phyloP scores from a whole-genome alignment of 2,797 vertebrate genomes.

The Catamblyrhynchus diadema region DNA sequence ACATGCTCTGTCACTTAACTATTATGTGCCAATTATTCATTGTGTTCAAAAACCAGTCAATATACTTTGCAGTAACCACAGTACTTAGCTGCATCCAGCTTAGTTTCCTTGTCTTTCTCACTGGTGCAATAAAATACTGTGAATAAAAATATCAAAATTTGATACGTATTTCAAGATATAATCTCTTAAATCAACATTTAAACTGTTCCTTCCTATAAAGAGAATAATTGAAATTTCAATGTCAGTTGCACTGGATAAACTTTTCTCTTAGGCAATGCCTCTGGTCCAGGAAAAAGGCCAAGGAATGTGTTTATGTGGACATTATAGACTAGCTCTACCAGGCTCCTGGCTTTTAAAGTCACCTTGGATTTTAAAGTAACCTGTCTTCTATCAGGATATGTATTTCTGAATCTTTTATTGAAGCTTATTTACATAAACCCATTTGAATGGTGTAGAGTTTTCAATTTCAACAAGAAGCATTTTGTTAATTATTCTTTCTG shows the following conservation, averaged over 20 bases:
- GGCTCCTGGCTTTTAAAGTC: background rate
- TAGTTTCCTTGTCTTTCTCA: background rate
- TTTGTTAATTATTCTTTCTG: background rate
- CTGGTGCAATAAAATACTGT: background rate
- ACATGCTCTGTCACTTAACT: background rate
- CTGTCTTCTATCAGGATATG: background rate
- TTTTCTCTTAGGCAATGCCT: background rate
- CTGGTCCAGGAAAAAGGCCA: background rate
- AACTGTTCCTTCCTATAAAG: background rate
- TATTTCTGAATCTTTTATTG: background rate
- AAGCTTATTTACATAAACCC: background rate
- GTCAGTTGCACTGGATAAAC: background rate
- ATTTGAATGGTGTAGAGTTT: background rate
- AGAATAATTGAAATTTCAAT: background rate
- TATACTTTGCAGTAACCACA: background rate
- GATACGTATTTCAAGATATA: background rate
- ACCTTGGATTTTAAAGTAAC: background rate
- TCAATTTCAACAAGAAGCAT: background rate
- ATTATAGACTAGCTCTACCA: background rate
- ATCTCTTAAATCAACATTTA: background rate
- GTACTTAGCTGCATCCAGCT: background rate
- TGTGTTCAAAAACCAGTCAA: background rate
- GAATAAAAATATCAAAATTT: background rate
- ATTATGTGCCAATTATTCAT: background rate
- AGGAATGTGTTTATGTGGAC: background rate